phyloP scores from a whole-genome alignment of 2,797 vertebrate species.

The Hephaestus fuliginosus region DNA sequence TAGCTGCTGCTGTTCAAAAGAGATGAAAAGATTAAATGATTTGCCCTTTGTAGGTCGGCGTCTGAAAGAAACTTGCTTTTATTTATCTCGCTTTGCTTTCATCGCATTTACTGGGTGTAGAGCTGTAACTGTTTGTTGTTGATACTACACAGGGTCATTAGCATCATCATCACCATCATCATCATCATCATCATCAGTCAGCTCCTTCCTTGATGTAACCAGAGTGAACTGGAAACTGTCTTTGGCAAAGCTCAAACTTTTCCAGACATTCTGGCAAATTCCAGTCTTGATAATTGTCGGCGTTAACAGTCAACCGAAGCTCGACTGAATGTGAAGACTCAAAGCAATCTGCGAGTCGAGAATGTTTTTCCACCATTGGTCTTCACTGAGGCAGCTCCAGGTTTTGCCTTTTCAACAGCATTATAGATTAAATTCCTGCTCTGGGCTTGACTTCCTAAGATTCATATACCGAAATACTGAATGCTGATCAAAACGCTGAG shows the following conservation, averaged over 20 bases:
- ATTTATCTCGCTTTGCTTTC: background rate
- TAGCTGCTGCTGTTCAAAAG: conserved; percentile 1
- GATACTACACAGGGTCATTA: background rate
- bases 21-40: conserved; percentile 5
- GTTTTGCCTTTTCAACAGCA: conserved; percentile 33
- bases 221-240: conserved; percentile 22
- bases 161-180: background rate
- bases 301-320: conserved; percentile 32
- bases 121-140: conserved; percentile 3
- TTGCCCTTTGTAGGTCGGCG: background rate
- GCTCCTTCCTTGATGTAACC: conserved; percentile 14
- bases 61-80: background rate
- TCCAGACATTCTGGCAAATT: conserved; percentile 20
- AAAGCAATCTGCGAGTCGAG: conserved; percentile 15
- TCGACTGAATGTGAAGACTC: conserved; percentile 23
- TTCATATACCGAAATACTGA: background rate
- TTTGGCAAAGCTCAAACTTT: conserved; percentile 35
- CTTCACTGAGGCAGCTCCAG: conserved; percentile 24
- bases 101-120: background rate
- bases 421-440: conserved; percentile 39
- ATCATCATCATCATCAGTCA: conserved; percentile 20
- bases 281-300: conserved; percentile 36
- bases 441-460: background rate
- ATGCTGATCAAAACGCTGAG: conserved; percentile 8
- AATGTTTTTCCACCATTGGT: conserved; percentile 17